Conservation (phyloP, 2,113 vertebrate species). For the Paratilapia polleni region DNA sequence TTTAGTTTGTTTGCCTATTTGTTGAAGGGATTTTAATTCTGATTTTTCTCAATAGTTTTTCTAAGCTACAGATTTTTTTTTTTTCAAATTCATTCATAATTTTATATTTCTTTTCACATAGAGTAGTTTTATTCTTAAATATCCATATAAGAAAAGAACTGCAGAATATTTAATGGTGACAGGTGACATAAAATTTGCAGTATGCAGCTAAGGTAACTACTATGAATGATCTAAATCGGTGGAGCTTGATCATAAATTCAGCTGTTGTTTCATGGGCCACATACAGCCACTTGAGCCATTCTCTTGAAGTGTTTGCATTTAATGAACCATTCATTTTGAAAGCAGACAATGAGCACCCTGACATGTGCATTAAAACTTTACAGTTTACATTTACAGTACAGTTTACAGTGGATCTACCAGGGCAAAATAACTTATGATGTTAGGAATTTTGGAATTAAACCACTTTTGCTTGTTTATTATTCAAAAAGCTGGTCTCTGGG, state of each 20-base stretch:
- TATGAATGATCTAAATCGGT: not conserved
- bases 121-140: not conserved
- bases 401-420: not conserved
- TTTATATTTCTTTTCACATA: not conserved
- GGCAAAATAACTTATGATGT: not conserved
- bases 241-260: not conserved
- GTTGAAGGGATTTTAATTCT: not conserved
- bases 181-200: not conserved
- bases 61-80: not conserved
- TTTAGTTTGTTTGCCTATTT: no score
- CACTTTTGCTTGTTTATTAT: not conserved
- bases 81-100: not conserved
- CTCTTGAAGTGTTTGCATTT: not conserved
- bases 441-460: not conserved
- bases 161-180: not conserved
- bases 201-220: no score
- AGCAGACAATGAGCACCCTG: not conserved
- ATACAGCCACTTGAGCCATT: not conserved
- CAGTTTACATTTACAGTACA: not conserved
- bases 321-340: not conserved
- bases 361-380: not conserved
- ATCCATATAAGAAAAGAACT: not conserved
- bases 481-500: no score
- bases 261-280: not conserved
- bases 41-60: not conserved